A percentile compares a stretch with the other conserved stretches of the same genome.
These are phyloP conservation scores for Alosa sapidissima DNA, from an alignment of 2,797 vertebrate species.

Conservation along the genomic window DNA sequence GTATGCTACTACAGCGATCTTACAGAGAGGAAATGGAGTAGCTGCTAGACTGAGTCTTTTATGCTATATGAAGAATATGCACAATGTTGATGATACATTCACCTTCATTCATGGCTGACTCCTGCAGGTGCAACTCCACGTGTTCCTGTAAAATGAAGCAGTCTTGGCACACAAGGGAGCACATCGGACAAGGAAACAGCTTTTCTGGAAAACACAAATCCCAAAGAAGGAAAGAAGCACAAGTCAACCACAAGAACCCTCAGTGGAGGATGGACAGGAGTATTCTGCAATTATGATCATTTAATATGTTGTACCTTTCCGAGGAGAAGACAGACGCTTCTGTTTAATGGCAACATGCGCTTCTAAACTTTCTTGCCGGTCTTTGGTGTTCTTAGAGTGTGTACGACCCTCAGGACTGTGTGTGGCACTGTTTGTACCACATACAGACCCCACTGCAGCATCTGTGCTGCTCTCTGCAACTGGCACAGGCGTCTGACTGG, in stretches of 20 bases:
- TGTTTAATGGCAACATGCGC: constrained; percentile 65
- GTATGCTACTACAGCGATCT: neutral
- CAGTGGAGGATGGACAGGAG: neutral
- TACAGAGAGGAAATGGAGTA: neutral
- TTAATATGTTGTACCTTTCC: constrained; percentile 60
- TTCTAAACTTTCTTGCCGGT: constrained; percentile 54
- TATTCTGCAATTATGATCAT: neutral
- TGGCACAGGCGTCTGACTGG: neutral
- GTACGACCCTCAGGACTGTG: neutral
- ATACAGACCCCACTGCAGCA: neutral
- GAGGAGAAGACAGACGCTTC: constrained; percentile 56
- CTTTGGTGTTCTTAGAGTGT: neutral
- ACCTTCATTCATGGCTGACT: constrained; percentile 57
- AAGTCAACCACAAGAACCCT: neutral
- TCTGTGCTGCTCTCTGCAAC: neutral
- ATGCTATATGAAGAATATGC: neutral
- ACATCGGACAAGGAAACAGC: constrained; percentile 83
- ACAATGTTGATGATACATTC: neutral
- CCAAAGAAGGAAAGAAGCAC: neutral
- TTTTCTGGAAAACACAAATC: constrained; percentile 53
- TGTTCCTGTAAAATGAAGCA: constrained; percentile 69
- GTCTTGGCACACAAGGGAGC: constrained; percentile 73
- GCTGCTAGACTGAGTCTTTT: neutral
- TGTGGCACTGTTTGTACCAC: neutral
- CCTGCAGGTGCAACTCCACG: constrained; percentile 73